These are phyloP conservation scores for Dexiosoma caninum DNA, from an alignment of 2,888 invertebrate genomes.

Conservation along the genomic window DNA sequence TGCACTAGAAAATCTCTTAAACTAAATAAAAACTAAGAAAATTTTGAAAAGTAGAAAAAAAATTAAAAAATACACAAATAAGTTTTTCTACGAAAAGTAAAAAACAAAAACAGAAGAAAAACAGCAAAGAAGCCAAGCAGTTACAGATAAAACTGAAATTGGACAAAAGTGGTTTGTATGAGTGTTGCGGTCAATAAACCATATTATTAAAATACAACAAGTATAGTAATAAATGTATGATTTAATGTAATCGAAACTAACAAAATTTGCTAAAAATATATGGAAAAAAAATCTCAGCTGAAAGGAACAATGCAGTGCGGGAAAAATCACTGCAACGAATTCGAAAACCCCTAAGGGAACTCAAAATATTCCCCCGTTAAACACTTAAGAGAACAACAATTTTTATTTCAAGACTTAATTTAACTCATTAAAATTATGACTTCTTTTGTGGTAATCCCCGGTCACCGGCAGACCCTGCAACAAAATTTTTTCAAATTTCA, in stretches of 20 bases:
- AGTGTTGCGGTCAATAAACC: conserved; percentile 52
- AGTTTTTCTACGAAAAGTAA: conserved; percentile 2
- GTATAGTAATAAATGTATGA: conserved; percentile 38
- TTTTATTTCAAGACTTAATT: too few relatives aligned
- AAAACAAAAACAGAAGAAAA: too few relatives aligned
- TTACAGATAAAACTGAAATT: conserved; percentile 27
- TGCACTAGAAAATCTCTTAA: conserved; percentile 45
- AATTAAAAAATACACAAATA: background rate
- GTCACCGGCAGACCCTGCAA: too few relatives aligned
- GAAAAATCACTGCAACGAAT: background rate
- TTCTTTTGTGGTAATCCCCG: too few relatives aligned
- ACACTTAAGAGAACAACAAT: too few relatives aligned
- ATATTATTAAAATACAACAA: conserved; percentile 44
- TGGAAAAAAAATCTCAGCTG: background rate
- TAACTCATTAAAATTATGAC: too few relatives aligned
- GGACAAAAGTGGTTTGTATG: conserved; percentile 35
- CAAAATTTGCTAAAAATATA: conserved; percentile 21
- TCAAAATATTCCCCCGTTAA: too few relatives aligned
- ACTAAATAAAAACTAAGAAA: conserved; percentile 4
- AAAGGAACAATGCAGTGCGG: background rate
- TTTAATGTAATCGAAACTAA: conserved; percentile 45
- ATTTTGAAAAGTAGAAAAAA: background rate
- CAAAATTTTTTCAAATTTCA: too few relatives aligned
- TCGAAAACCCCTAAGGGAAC: background rate
- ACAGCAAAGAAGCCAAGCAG: background rate